phyloP scores from a whole-genome alignment of 2,113 vertebrate genomes.

The Rhineura floridana region DNA sequence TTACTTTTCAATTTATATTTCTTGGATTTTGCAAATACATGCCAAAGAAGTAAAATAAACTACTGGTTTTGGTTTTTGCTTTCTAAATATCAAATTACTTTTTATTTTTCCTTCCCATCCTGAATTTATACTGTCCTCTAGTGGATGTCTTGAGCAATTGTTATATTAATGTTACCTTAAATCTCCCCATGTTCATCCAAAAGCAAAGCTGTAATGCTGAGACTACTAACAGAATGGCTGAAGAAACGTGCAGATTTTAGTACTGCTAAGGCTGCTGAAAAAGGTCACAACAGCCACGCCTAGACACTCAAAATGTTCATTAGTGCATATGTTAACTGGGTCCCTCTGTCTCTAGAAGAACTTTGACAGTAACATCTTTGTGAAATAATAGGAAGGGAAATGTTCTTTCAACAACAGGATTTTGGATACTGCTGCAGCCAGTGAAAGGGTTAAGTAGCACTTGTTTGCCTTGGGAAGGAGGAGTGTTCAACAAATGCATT shows the following conservation, averaged over 20 bases:
- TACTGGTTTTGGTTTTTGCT: conserved; percentile 45
- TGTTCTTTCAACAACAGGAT: background rate
- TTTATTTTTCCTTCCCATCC: conserved; percentile 59
- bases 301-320: background rate
- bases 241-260: background rate
- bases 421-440: background rate
- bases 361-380: background rate
- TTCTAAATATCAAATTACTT: background rate
- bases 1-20: conserved; percentile 57
- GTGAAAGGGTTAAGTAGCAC: conserved; percentile 17
- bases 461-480: background rate
- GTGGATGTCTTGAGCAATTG: conserved; percentile 72
- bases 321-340: background rate
- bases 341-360: background rate
- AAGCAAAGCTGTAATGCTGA: background rate
- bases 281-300: background rate
- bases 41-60: conserved; percentile 52
- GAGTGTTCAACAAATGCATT: conserved; percentile 42
- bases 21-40: conserved; percentile 55
- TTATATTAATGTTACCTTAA: conserved; percentile 7
- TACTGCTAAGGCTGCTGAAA: background rate
- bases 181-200: conserved; percentile 8
- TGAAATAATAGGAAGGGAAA: background rate
- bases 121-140: conserved; percentile 89
- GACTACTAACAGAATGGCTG: conserved; percentile 15